phyloP scores from a whole-genome alignment of 2,797 vertebrate species.

The Aeoliscus strigatus region DNA sequence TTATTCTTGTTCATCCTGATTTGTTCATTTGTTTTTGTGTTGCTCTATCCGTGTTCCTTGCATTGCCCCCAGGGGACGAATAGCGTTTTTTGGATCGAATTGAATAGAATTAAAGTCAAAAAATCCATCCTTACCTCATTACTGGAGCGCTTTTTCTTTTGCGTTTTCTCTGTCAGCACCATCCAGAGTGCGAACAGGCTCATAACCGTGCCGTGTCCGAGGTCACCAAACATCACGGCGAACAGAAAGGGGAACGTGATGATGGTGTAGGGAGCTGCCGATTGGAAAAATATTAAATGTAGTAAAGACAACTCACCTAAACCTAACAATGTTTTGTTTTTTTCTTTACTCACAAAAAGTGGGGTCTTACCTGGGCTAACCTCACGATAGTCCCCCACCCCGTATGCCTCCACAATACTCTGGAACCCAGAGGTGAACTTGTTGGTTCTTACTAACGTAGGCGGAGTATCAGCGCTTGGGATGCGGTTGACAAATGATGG shows the following conservation, averaged over 20 bases:
- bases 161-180: conserved; percentile 85
- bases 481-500: conserved; percentile 95
- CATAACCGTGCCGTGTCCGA: conserved; percentile 89
- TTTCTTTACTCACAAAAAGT: background rate
- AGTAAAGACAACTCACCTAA: too few relatives aligned
- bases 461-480: conserved; percentile 87
- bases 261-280: conserved; percentile 88
- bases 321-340: too few relatives aligned
- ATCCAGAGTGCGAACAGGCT: conserved; percentile 85
- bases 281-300: background rate
- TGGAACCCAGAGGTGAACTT: conserved; percentile 96
- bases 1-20: too few relatives aligned
- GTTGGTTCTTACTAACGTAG: conserved; percentile 90
- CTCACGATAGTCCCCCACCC: conserved; percentile 91
- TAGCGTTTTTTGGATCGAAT: too few relatives aligned
- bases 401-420: conserved; percentile 95
- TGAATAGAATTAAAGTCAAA: conserved; percentile 1
- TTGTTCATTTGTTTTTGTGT: too few relatives aligned
- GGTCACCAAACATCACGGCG: conserved; percentile 96
- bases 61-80: too few relatives aligned
- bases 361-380: conserved; percentile 89
- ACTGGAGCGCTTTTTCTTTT: conserved; percentile 74
- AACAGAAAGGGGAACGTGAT: conserved; percentile 97
- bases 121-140: conserved; percentile 78
- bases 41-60: too few relatives aligned